Evolutionary conservation across 2,888 invertebrate genomes (phyloP).

Genomic region (Luffia ferchaultella): DNA sequence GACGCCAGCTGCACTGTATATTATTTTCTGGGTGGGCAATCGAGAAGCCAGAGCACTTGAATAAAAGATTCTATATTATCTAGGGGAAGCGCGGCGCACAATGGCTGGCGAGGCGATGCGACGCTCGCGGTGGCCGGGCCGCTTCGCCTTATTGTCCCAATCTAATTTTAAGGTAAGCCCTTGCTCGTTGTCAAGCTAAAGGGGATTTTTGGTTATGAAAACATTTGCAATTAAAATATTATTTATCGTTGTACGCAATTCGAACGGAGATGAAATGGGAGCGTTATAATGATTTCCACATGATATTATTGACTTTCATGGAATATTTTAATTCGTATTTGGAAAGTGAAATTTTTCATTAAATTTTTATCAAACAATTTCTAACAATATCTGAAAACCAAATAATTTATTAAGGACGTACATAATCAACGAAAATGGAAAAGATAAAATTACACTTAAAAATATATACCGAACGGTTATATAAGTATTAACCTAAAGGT

Average conservation of each 20-base stretch:
- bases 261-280: too few species aligned
- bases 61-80: constrained; percentile 62
- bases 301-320: too few species aligned
- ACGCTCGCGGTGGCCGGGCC: neutral
- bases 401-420: too few species aligned
- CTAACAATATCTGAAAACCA: too few species aligned
- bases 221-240: neutral
- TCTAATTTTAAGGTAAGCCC: neutral
- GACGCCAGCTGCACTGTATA: constrained; percentile 48
- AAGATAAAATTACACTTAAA: too few species aligned
- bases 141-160: neutral
- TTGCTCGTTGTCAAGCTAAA: neutral
- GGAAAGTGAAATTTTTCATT: too few species aligned
- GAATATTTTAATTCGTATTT: too few species aligned
- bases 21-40: constrained; percentile 45
- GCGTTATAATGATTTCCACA: too few species aligned
- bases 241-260: neutral
- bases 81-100: constrained; percentile 31
- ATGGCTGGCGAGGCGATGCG: constrained; percentile 46
- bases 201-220: neutral
- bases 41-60: constrained; percentile 53
- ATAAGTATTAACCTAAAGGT: too few species aligned
- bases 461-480: too few species aligned
- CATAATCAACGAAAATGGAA: too few species aligned
- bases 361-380: too few species aligned